phyloP scores from a whole-genome alignment of 1,140 invertebrate species.

The Bilobella aurantiaca region DNA sequence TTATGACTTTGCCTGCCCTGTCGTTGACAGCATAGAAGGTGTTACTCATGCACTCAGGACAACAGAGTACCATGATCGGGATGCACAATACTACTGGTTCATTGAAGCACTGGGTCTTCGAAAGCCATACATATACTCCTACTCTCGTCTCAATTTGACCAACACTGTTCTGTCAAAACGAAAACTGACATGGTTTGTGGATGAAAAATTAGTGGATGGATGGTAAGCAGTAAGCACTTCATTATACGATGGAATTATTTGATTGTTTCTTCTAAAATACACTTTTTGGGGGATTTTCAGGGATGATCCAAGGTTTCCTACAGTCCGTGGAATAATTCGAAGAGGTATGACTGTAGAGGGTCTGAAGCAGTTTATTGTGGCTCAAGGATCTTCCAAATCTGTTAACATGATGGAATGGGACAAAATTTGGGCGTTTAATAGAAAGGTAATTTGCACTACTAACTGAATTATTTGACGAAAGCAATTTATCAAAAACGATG shows the following conservation, averaged over 20 bases:
- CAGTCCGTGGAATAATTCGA: conserved; percentile 88
- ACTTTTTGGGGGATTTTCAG: conserved; percentile 39
- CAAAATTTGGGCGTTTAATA: conserved; percentile 99
- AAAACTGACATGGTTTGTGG: conserved; percentile 95
- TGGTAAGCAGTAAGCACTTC: conserved; percentile 55
- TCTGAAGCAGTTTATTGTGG: conserved; percentile 92
- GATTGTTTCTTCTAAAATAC: neutral
- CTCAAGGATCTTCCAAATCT: conserved; percentile 95
- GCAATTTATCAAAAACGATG: too few relatives aligned
- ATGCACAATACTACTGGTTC: conserved; percentile 97
- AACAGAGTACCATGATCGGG: conserved; percentile 96
- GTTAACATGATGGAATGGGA: conserved; percentile 99
- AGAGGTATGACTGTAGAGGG: conserved; percentile 96
- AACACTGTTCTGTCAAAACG: conserved; percentile 95
- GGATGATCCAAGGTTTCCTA: conserved; percentile 98
- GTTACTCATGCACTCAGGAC: conserved; percentile 96
- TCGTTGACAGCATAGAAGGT: conserved; percentile 92
- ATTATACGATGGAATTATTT: neutral
- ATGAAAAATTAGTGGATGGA: conserved; percentile 83
- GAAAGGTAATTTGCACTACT: conserved; percentile 67
- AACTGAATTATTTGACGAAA: too few relatives aligned
- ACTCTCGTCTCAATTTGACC: conserved; percentile 90
- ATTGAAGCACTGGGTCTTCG: conserved; percentile 73
- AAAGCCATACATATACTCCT: conserved; percentile 91
- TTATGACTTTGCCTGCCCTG: conserved; percentile 99